phyloP scores from a whole-genome alignment of 1,140 invertebrate genomes.

The Cataglyphis hispanica region DNA sequence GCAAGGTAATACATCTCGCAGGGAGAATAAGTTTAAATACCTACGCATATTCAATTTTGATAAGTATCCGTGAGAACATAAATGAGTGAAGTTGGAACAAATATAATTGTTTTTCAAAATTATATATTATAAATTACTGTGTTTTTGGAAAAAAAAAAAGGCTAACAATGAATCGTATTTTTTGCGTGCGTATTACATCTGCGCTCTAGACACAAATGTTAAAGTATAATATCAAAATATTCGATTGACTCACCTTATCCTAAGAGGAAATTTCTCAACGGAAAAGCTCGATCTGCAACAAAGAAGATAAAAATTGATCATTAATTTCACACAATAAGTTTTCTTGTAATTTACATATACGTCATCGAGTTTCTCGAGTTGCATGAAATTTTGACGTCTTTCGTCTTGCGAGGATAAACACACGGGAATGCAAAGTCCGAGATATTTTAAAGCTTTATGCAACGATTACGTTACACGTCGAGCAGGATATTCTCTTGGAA shows the following conservation, averaged over 20 bases:
- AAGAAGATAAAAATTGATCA: slow-evolving; percentile 10
- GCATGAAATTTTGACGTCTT: neutral
- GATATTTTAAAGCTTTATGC: slow-evolving; percentile 49
- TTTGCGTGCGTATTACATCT: neutral
- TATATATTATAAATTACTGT: neutral
- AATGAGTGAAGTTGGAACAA: neutral
- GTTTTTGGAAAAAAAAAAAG: neutral
- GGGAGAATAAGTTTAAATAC: slow-evolving; percentile 4
- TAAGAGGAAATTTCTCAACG: neutral
- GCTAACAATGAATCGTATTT: neutral
- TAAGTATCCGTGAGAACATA: slow-evolving; percentile 18
- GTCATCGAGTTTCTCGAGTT: neutral
- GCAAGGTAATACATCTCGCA: slow-evolving; percentile 39
- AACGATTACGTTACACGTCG: slow-evolving; percentile 32
- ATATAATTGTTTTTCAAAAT: slow-evolving; percentile 14
- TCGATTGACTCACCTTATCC: slow-evolving; percentile 43
- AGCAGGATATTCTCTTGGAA: slow-evolving; percentile 58
- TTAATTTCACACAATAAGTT: neutral
- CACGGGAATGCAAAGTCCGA: slow-evolving; percentile 6
- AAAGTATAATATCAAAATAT: neutral
- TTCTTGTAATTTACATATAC: neutral
- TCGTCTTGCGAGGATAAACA: neutral
- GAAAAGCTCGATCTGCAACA: slow-evolving; percentile 45
- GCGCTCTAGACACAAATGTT: neutral
- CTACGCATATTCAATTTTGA: neutral